These are phyloP conservation scores for Spisula solida DNA, from an alignment of 2,888 invertebrate species.

Conservation along the genomic window DNA sequence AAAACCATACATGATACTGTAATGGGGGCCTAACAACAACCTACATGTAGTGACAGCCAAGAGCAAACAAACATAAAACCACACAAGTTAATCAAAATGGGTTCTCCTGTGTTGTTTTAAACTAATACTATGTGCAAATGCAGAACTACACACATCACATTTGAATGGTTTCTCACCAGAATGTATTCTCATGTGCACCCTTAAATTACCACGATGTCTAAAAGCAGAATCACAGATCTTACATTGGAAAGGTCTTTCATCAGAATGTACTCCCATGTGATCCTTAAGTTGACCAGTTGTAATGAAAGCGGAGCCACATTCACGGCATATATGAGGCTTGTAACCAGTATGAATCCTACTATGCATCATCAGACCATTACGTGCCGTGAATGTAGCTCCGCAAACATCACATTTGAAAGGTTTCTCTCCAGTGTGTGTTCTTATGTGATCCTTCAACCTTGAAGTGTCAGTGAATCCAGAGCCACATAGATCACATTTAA, in stretches of 20 bases:
- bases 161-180: not conserved
- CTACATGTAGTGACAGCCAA: too few relatives aligned
- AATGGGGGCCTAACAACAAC: too few relatives aligned
- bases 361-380: not conserved
- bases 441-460: not conserved
- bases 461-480: not conserved
- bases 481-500: not conserved
- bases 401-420: slow-evolving; percentile 10
- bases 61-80: too few relatives aligned
- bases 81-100: too few relatives aligned
- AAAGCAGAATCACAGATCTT: not conserved
- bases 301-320: not conserved
- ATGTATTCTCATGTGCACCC: not conserved
- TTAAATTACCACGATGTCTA: not conserved
- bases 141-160: too few relatives aligned
- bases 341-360: not conserved
- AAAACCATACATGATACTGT: too few relatives aligned
- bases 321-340: not conserved
- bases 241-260: not conserved
- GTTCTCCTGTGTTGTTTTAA: too few relatives aligned
- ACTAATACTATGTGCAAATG: too few relatives aligned
- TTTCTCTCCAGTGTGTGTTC: not conserved
- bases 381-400: not conserved
- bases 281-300: not conserved
- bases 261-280: not conserved